phyloP scores from a whole-genome alignment of 2,797 vertebrate genomes.

The Sebastes glaucus region DNA sequence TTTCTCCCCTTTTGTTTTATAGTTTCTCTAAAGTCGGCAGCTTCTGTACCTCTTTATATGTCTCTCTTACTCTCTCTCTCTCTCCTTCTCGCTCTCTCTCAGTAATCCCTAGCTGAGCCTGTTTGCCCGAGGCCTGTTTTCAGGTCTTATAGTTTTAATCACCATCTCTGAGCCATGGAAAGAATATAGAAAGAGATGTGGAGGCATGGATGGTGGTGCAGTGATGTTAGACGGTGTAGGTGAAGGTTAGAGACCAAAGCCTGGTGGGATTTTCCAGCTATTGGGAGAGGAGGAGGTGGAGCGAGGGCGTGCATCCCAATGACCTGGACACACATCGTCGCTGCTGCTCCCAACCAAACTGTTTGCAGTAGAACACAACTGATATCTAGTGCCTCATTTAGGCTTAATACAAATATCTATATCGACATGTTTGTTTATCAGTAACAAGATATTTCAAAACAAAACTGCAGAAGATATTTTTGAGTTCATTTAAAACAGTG shows the following conservation, averaged over 20 bases:
- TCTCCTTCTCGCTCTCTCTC: neutral
- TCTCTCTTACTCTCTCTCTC: slow-evolving; percentile 1
- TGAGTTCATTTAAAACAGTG: neutral
- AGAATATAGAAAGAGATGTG: slow-evolving; percentile 60
- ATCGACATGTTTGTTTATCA: neutral
- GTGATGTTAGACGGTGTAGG: slow-evolving; percentile 41
- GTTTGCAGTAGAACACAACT: neutral
- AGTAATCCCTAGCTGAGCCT: slow-evolving; percentile 55
- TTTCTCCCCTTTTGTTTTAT: slow-evolving; percentile 36
- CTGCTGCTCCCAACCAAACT: slow-evolving; percentile 6
- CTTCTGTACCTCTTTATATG: slow-evolving; percentile 1
- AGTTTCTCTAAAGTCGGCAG: slow-evolving; percentile 7
- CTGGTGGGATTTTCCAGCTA: slow-evolving; percentile 56
- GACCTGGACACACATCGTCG: slow-evolving; percentile 26
- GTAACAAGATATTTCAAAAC: neutral
- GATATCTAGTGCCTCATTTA: neutral
- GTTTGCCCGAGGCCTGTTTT: slow-evolving; percentile 71
- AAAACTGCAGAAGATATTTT: neutral
- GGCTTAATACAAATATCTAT: neutral
- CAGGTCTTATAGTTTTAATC: slow-evolving; percentile 73
- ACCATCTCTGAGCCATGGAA: slow-evolving; percentile 57
- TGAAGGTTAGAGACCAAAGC: slow-evolving; percentile 59
- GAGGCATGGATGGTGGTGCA: slow-evolving; percentile 42
- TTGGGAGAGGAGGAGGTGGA: slow-evolving; percentile 8
- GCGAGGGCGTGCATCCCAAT: slow-evolving; percentile 53